Evolutionary conservation across 2,888 invertebrate species (phyloP).

Genomic region (Stegana nigrithorax): DNA sequence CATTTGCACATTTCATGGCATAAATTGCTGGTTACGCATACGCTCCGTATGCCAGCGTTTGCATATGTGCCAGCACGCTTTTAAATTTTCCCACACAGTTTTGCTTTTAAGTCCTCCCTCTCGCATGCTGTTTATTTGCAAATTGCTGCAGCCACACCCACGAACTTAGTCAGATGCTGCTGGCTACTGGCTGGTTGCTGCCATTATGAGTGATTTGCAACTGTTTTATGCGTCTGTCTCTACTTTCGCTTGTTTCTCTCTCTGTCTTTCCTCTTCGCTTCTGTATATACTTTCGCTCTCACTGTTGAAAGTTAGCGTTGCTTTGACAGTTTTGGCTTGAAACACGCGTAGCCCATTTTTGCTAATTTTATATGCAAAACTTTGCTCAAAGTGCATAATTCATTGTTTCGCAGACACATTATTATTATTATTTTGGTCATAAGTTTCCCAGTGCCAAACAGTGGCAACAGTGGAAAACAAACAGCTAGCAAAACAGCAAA

Average conservation of each 20-base stretch:
- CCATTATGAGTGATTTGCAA: slow-evolving; percentile 12
- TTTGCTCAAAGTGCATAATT: slow-evolving; percentile 60
- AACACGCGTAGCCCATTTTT: slow-evolving; percentile 32
- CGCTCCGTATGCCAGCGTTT: slow-evolving; percentile 31
- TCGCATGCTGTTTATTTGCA: neutral
- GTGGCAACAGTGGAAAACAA: slow-evolving; percentile 47
- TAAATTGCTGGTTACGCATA: slow-evolving; percentile 46
- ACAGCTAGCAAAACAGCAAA: too few relatives aligned
- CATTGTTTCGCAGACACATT: slow-evolving; percentile 59
- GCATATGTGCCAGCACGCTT: slow-evolving; percentile 45
- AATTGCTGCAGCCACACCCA: slow-evolving; percentile 4
- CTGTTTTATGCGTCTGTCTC: slow-evolving; percentile 10
- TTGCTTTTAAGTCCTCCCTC: neutral
- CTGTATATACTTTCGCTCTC: neutral
- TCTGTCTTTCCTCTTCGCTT: neutral
- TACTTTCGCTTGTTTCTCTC: neutral
- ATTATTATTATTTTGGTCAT: slow-evolving; percentile 33
- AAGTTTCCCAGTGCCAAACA: slow-evolving; percentile 40
- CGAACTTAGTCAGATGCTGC: slow-evolving; percentile 1
- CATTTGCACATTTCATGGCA: slow-evolving; percentile 59
- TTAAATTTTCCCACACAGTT: slow-evolving; percentile 38
- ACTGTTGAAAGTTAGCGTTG: too few relatives aligned
- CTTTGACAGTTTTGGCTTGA: slow-evolving; percentile 23
- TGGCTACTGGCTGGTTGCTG: slow-evolving; percentile 18
- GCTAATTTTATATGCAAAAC: slow-evolving; percentile 47